Percentiles rank a stretch among this genome's conserved stretches.
phyloP scores from a whole-genome alignment of 2,888 invertebrate genomes.

The Cephonodes hylas region DNA sequence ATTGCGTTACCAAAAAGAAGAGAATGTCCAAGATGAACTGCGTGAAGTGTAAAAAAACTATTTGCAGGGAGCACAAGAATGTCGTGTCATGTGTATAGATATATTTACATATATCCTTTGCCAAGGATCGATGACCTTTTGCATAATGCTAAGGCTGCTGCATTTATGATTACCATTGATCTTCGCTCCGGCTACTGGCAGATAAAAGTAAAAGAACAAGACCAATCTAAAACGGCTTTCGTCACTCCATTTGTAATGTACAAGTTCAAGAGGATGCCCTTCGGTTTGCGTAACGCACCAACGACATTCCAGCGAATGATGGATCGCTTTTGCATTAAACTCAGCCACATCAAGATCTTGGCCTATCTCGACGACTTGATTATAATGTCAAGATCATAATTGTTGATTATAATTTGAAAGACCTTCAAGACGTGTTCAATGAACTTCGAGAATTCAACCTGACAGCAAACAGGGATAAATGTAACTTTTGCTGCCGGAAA shows the following conservation, averaged over 20 bases:
- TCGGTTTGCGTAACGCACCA: conserved; percentile 38
- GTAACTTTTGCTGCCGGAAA: background rate
- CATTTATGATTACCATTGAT: no score
- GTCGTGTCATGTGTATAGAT: no score
- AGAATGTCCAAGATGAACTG: background rate
- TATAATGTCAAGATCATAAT: background rate
- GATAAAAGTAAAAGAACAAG: conserved; percentile 26
- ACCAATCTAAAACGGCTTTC: conserved; percentile 34
- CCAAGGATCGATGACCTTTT: no score
- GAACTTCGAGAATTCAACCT: background rate
- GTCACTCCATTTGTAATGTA: conserved; percentile 34
- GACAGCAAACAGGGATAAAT: conserved; percentile 1
- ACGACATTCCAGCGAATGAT: conserved; percentile 33
- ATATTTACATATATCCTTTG: no score
- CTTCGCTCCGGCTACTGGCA: conserved; percentile 50
- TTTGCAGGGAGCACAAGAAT: background rate
- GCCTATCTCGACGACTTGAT: background rate
- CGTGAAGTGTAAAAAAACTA: background rate
- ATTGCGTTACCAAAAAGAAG: background rate
- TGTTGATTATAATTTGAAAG: background rate
- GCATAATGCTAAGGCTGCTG: conserved; percentile 13
- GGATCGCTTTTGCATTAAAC: conserved; percentile 8
- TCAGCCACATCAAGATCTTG: background rate
- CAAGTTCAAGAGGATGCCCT: conserved; percentile 37
- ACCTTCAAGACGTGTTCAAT: background rate